A percentile compares a stretch with the other conserved stretches of the same genome.
phyloP scores from a whole-genome alignment of 2,888 invertebrate species.

The Chrysina gloriosa region DNA sequence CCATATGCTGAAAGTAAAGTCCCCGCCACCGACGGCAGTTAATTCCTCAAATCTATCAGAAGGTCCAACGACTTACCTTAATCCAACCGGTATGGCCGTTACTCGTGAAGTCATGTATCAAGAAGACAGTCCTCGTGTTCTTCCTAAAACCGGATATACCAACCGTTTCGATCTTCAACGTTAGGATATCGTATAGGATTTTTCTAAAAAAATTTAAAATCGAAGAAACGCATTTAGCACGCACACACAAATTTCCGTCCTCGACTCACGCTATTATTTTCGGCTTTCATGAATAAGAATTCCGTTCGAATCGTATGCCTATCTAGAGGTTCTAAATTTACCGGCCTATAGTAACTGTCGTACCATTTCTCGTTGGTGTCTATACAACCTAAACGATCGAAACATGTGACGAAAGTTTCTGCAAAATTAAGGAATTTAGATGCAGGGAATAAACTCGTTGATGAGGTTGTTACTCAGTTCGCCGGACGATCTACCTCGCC shows the following conservation, averaged over 20 bases:
- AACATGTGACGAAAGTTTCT: constrained; percentile 58
- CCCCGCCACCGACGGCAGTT: no score
- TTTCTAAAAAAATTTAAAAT: constrained; percentile 43
- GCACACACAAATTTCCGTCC: neutral
- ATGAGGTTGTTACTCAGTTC: constrained; percentile 47
- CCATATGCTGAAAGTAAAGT: constrained; percentile 56
- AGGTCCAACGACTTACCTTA: constrained; percentile 53
- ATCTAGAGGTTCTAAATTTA: constrained; percentile 61
- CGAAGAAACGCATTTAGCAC: neutral
- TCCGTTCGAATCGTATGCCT: constrained; percentile 62
- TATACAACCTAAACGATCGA: constrained; percentile 62
- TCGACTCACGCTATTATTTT: constrained; percentile 46
- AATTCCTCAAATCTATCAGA: no score
- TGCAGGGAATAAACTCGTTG: neutral
- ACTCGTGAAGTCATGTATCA: constrained; percentile 65
- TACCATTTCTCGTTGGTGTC: constrained; percentile 62
- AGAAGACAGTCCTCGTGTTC: constrained; percentile 54
- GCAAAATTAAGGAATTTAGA: constrained; percentile 16
- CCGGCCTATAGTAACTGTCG: constrained; percentile 58
- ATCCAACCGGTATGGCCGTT: constrained; percentile 65
- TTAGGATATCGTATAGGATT: constrained; percentile 49
- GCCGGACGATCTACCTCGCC: constrained; percentile 19
- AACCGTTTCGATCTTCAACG: constrained; percentile 50
- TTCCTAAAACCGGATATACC: constrained; percentile 56
- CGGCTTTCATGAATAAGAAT: constrained; percentile 58